These are phyloP conservation scores for Irena cyanogastra DNA, from an alignment of 2,113 vertebrate genomes.

Conservation along the genomic window DNA sequence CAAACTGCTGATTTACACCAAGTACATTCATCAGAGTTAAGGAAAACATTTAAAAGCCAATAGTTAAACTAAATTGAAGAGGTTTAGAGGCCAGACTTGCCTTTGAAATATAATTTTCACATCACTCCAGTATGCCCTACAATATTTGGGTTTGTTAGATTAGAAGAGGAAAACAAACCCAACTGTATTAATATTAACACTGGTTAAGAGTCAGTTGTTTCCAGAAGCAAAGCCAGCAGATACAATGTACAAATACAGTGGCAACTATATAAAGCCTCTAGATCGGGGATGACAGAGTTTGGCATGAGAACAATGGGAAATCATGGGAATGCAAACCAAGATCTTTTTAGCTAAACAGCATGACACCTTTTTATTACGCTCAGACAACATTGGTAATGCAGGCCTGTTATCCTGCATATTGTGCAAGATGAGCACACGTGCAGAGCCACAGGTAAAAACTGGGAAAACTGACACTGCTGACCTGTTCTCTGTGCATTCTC, in stretches of 20 bases:
- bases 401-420: background rate
- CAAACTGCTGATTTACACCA: background rate
- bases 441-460: background rate
- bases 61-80: background rate
- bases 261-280: background rate
- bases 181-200: background rate
- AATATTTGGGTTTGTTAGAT: background rate
- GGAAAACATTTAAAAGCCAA: background rate
- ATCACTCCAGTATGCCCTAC: background rate
- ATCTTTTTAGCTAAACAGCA: background rate
- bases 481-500: background rate
- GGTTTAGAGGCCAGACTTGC: background rate
- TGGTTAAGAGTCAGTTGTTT: background rate
- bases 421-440: background rate
- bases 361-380: background rate
- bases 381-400: background rate
- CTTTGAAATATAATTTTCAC: background rate
- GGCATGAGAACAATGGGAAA: background rate
- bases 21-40: background rate
- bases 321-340: background rate
- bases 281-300: background rate
- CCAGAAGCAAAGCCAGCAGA: conserved; percentile 1
- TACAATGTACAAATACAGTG: background rate
- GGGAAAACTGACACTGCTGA: background rate
- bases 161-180: background rate